phyloP scores from a whole-genome alignment of 2,888 invertebrate species.

The Plebejus anna region DNA sequence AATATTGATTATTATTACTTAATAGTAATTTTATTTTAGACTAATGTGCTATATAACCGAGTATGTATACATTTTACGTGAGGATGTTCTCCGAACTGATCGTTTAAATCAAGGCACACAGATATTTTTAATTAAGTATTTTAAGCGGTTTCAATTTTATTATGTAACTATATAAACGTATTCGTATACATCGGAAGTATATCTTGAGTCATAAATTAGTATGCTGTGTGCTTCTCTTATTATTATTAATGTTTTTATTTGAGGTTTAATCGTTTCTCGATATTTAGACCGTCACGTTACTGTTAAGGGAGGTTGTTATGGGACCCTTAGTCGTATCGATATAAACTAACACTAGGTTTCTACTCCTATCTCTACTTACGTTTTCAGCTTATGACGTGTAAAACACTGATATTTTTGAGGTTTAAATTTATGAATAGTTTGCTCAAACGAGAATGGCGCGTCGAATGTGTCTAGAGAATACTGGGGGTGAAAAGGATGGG shows the following conservation, averaged over 20 bases:
- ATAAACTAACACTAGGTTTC: constrained; percentile 28
- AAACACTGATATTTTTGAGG: constrained; percentile 47
- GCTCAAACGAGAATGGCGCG: constrained; percentile 48
- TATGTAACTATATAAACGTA: constrained; percentile 42
- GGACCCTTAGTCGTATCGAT: constrained; percentile 30
- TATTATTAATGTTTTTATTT: constrained; percentile 46
- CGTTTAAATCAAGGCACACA: constrained; percentile 43
- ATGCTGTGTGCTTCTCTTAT: constrained; percentile 47
- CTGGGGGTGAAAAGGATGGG: constrained; percentile 56
- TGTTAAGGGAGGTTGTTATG: constrained; percentile 26
- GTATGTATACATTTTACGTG: constrained; percentile 51
- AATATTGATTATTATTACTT: constrained; percentile 73
- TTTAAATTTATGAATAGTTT: constrained; percentile 48
- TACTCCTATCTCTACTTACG: constrained; percentile 30
- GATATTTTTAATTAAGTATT: constrained; percentile 56
- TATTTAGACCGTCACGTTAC: constrained; percentile 32
- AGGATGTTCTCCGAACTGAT: constrained; percentile 36
- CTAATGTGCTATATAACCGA: constrained; percentile 72
- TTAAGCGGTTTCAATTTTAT: constrained; percentile 60
- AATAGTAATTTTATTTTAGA: constrained; percentile 75
- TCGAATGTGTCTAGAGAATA: constrained; percentile 45
- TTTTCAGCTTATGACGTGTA: constrained; percentile 38
- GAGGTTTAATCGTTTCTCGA: constrained; percentile 44
- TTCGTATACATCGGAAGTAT: constrained; percentile 40
- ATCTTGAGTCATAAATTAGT: constrained; percentile 49